Percentiles rank a stretch among this genome's conserved stretches.
phyloP scores from a whole-genome alignment of 2,888 invertebrate species.

The Drosophila emarginata region DNA sequence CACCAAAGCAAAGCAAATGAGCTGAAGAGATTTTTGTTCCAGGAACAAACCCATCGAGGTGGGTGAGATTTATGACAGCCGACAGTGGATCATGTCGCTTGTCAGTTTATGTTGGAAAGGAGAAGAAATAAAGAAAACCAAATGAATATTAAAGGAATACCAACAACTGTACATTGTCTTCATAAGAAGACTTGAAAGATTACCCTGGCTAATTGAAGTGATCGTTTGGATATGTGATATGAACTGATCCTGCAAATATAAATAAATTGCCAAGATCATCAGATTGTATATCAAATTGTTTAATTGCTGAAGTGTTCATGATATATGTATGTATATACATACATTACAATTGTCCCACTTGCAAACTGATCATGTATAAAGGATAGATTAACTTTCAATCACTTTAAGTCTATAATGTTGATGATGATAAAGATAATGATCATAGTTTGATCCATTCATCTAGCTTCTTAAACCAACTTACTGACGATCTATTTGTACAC shows the following conservation, averaged over 20 bases:
- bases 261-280: background rate
- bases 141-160: background rate
- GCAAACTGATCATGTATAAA: background rate
- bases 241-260: conserved; percentile 31
- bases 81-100: conserved; percentile 64
- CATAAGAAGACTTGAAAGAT: background rate
- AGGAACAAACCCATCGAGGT: conserved; percentile 66
- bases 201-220: conserved; percentile 53
- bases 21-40: conserved; percentile 42
- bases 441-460: background rate
- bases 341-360: too few species aligned
- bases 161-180: background rate
- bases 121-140: background rate
- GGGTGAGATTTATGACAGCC: conserved; percentile 72
- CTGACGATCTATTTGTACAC: conserved; percentile 29
- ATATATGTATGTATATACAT: too few species aligned
- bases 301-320: background rate
- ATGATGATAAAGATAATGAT: background rate
- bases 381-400: background rate
- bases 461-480: background rate
- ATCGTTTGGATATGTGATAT: conserved; percentile 19
- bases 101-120: conserved; percentile 30
- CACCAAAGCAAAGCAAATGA: conserved; percentile 42
- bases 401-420: background rate
- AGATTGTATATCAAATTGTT: background rate